phyloP scores from a whole-genome alignment of 1,140 invertebrate species.

The Bombus sylvicola region DNA sequence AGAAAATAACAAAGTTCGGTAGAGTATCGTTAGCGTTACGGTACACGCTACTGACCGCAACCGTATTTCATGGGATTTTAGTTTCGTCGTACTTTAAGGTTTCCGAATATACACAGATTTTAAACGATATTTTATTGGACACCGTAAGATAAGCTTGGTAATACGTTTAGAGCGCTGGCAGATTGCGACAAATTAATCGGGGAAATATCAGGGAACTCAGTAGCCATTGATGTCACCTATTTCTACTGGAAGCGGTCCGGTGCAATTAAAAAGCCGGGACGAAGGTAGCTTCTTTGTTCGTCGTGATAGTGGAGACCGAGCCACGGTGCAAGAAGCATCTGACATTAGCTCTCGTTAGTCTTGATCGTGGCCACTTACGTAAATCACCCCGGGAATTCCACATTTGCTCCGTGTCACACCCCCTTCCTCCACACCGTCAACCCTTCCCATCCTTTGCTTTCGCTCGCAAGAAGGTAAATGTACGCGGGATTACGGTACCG shows the following conservation, averaged over 20 bases:
- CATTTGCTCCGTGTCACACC: slow-evolving; percentile 53
- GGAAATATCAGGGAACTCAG: slow-evolving; percentile 50
- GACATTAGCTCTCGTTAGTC: slow-evolving; percentile 71
- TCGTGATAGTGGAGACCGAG: slow-evolving; percentile 22
- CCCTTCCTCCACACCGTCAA: neutral
- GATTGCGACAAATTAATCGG: slow-evolving; percentile 34
- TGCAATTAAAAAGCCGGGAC: slow-evolving; percentile 50
- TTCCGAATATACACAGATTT: neutral
- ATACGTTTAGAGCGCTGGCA: neutral
- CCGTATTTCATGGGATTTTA: neutral
- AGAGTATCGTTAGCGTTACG: too few species aligned
- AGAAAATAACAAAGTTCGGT: too few species aligned
- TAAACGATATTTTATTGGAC: neutral
- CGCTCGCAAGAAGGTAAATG: slow-evolving; percentile 63
- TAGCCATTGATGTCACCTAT: slow-evolving; percentile 56
- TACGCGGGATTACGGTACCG: slow-evolving; percentile 62
- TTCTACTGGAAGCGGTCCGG: slow-evolving; percentile 23
- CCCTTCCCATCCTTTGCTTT: slow-evolving; percentile 9
- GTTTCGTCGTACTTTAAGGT: neutral
- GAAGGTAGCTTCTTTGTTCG: slow-evolving; percentile 18
- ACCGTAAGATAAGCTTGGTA: too few species aligned
- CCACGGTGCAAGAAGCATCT: slow-evolving; percentile 55
- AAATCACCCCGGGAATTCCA: slow-evolving; percentile 69
- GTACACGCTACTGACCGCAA: too few species aligned
- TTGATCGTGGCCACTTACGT: slow-evolving; percentile 73